phyloP scores from a whole-genome alignment of 2,797 vertebrate genomes.

The Anguilla marmorata region DNA sequence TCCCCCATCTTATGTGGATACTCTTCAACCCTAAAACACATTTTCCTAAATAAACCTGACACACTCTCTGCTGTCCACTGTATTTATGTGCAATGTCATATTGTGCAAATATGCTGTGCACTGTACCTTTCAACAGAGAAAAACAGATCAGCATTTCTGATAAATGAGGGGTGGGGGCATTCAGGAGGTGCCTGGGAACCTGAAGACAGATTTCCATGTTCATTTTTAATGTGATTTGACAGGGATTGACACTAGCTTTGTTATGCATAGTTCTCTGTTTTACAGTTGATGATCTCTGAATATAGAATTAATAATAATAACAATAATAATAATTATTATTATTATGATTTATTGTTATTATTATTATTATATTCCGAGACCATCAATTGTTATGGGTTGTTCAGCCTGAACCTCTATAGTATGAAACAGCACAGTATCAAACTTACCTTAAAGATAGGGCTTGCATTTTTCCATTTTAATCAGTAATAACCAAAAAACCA shows the following conservation, averaged over 20 bases:
- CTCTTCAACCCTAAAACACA: slow-evolving; percentile 60
- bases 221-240: not conserved
- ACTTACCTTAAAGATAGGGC: slow-evolving; percentile 5
- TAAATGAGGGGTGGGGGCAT: not conserved
- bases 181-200: not conserved
- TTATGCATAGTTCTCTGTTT: slow-evolving; percentile 5
- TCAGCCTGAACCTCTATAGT: not conserved
- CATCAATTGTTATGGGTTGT: not conserved
- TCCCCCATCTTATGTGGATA: slow-evolving; percentile 43
- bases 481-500: not conserved
- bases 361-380: too few species aligned
- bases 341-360: too few species aligned
- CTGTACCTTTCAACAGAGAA: not conserved
- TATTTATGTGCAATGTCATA: not conserved
- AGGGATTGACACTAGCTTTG: not conserved
- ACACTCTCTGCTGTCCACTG: not conserved
- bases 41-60: slow-evolving; percentile 33
- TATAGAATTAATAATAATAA: not conserved
- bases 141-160: not conserved
- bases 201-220: not conserved
- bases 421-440: not conserved
- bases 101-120: not conserved
- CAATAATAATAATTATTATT: not conserved
- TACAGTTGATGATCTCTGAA: not conserved
- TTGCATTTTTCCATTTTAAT: slow-evolving; percentile 21